Evolutionary conservation across 1,140 invertebrate genomes (phyloP).

Genomic region (Agraylea sexmaculata): DNA sequence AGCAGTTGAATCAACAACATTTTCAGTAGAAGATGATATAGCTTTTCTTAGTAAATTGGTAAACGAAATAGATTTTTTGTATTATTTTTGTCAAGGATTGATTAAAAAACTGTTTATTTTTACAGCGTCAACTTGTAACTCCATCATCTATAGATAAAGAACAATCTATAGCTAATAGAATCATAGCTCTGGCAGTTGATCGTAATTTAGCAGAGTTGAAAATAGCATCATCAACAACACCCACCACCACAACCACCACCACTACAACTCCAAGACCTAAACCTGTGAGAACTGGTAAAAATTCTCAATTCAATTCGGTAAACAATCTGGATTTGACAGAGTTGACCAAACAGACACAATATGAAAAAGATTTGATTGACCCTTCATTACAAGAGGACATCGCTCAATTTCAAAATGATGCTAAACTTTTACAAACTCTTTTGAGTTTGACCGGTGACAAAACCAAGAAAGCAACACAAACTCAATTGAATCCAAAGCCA

Average conservation of each 20-base stretch:
- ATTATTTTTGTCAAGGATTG: not conserved
- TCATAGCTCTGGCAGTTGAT: slow-evolving; percentile 39
- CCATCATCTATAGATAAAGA: slow-evolving; percentile 21
- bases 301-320: not conserved
- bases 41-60: slow-evolving; percentile 39
- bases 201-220: slow-evolving; percentile 36
- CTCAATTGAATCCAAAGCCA: slow-evolving; percentile 24
- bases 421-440: slow-evolving; percentile 35
- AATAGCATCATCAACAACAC: slow-evolving; percentile 21
- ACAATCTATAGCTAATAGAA: slow-evolving; percentile 35
- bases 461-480: slow-evolving; percentile 26
- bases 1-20: slow-evolving; percentile 27
- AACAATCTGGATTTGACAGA: slow-evolving; percentile 10
- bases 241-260: slow-evolving; percentile 13
- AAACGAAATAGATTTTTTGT: slow-evolving; percentile 19
- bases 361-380: not conserved
- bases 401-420: slow-evolving; percentile 37
- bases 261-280: slow-evolving; percentile 16
- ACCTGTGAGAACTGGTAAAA: no score
- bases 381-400: slow-evolving; percentile 31
- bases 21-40: slow-evolving; percentile 40
- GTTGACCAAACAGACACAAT: slow-evolving; percentile 1
- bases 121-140: slow-evolving; percentile 13
- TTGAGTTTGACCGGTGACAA: slow-evolving; percentile 36
- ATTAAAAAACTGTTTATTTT: slow-evolving; percentile 1